Percentiles rank a stretch among this genome's conserved stretches.
phyloP scores from a whole-genome alignment of 2,888 invertebrate species.

The Ectemnius continuus region DNA sequence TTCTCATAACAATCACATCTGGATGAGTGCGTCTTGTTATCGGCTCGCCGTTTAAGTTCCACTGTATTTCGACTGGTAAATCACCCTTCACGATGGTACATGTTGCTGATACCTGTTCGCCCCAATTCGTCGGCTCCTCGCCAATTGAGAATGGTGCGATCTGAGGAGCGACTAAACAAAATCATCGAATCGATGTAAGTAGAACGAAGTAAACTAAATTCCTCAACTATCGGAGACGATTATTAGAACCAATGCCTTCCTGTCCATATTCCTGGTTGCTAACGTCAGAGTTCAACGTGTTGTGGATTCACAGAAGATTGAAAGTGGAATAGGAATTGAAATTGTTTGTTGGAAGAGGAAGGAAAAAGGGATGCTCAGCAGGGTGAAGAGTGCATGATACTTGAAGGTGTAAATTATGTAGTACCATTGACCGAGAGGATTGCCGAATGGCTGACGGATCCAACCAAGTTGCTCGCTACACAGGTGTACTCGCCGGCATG shows the following conservation, averaged over 20 bases:
- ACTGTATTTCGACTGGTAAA: slow-evolving; percentile 86
- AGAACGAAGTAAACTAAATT: slow-evolving; percentile 55
- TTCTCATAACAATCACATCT: slow-evolving; percentile 70
- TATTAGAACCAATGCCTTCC: slow-evolving; percentile 5
- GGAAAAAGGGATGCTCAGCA: background rate
- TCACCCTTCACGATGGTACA: slow-evolving; percentile 89
- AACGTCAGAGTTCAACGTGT: too few relatives aligned
- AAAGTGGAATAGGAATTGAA: background rate
- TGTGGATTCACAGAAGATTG: background rate
- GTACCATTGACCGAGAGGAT: slow-evolving; percentile 80
- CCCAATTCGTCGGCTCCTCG: slow-evolving; percentile 86
- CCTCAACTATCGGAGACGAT: background rate
- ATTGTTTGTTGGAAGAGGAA: background rate
- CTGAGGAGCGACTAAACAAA: slow-evolving; percentile 82
- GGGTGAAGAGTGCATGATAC: slow-evolving; percentile 13
- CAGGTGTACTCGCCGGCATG: slow-evolving; percentile 83
- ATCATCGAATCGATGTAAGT: slow-evolving; percentile 16
- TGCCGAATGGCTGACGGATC: slow-evolving; percentile 80
- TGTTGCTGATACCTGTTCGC: slow-evolving; percentile 86
- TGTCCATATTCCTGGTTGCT: too few relatives aligned
- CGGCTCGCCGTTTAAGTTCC: slow-evolving; percentile 79
- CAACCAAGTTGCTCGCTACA: slow-evolving; percentile 81
- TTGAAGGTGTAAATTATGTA: slow-evolving; percentile 64
- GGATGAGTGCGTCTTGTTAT: slow-evolving; percentile 65
- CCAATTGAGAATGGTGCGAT: slow-evolving; percentile 85